These are phyloP conservation scores for Littorina saxatilis DNA, from an alignment of 1,140 invertebrate genomes.

Conservation along the genomic window DNA sequence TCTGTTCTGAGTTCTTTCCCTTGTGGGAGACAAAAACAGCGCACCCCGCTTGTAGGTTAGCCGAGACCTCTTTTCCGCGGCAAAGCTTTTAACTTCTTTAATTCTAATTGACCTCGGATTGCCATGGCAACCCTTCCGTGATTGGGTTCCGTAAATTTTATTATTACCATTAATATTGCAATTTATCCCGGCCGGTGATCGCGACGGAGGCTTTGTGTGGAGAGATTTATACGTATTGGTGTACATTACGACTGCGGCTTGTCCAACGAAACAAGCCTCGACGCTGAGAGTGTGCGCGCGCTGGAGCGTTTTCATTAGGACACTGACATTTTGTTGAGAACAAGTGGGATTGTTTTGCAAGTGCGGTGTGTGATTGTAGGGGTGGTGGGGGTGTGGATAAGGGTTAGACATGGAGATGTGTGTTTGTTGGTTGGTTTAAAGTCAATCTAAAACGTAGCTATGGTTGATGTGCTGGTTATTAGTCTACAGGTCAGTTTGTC, in stretches of 20 bases:
- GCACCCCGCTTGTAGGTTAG: not conserved
- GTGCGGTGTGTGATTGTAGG: no score
- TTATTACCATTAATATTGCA: constrained; percentile 44
- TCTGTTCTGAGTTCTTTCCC: not conserved
- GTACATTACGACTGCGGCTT: constrained; percentile 33
- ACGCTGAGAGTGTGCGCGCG: not conserved
- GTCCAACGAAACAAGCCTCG: not conserved
- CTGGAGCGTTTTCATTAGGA: constrained; percentile 35
- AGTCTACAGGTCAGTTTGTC: no score
- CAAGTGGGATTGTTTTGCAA: no score
- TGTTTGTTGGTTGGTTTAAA: no score
- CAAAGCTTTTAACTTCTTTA: constrained; percentile 40
- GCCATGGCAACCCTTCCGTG: constrained; percentile 41
- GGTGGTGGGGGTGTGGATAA: no score
- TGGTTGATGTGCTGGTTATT: no score
- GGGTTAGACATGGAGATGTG: no score
- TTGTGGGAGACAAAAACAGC: not conserved
- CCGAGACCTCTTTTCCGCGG: not conserved
- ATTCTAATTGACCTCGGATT: constrained; percentile 38
- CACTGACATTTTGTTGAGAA: no score
- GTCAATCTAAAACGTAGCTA: no score
- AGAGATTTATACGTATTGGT: constrained; percentile 39
- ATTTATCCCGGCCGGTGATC: constrained; percentile 35
- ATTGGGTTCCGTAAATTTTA: constrained; percentile 42
- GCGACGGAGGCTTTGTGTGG: constrained; percentile 25